Conservation (phyloP, 1,140 invertebrate species). For the Heliconius melpomene region DNA sequence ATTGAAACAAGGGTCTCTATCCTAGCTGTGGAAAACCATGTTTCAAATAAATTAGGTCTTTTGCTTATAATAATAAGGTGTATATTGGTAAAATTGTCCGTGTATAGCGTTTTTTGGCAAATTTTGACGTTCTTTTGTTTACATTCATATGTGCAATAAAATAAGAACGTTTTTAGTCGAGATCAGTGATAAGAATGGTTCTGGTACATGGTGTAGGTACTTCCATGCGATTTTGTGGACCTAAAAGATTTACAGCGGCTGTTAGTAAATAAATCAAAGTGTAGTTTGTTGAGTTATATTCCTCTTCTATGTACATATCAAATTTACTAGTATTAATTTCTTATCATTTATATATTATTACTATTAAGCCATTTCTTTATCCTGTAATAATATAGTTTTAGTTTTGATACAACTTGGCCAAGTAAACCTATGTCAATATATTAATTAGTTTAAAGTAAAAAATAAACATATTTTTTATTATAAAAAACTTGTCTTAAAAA, state of each 20-base stretch:
- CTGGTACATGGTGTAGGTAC: conserved; percentile 16
- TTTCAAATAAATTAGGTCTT: neutral
- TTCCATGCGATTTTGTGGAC: conserved; percentile 63
- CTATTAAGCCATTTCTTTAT: no score
- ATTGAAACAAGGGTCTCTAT: conserved; percentile 70
- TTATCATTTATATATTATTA: no score
- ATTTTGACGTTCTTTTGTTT: conserved; percentile 13
- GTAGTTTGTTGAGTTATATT: neutral
- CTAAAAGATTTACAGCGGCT: conserved; percentile 50
- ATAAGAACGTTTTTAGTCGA: conserved; percentile 25
- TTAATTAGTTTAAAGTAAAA: no score
- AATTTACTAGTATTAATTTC: no score
- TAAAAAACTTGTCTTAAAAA: no score
- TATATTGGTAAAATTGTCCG: conserved; percentile 19
- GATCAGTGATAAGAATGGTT: conserved; percentile 3
- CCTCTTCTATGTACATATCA: no score
- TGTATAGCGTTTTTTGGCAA: neutral
- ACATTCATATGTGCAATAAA: neutral
- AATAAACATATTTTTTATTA: no score
- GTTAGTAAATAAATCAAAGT: conserved; percentile 52
- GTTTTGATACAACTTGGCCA: no score
- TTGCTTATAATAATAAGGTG: conserved; percentile 23
- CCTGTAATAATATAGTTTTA: no score
- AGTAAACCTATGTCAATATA: no score
- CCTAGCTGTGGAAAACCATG: conserved; percentile 19